Conservation (phyloP, 2,797 vertebrate species). For the Hemibagrus guttatus region DNA sequence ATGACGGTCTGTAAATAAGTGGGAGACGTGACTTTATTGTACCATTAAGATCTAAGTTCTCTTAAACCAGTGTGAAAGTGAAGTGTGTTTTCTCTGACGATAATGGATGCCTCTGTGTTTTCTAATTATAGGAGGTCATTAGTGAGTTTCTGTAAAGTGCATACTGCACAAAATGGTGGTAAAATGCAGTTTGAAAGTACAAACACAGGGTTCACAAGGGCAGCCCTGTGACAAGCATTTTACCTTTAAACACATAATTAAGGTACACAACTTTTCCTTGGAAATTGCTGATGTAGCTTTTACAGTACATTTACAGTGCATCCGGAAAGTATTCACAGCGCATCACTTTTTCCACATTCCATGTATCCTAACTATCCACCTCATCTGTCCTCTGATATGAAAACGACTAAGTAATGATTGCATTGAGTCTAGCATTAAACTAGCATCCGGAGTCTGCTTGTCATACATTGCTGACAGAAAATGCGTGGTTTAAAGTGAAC, state of each 20-base stretch:
- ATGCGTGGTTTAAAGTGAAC: no score
- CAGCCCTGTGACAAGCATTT: neutral
- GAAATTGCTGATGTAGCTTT: neutral
- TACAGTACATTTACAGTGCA: neutral
- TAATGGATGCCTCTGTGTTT: neutral
- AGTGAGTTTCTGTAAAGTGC: neutral
- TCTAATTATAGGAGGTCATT: conserved; percentile 2
- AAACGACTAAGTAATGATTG: no score
- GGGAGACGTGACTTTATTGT: neutral
- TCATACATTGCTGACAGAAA: no score
- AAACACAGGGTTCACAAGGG: neutral
- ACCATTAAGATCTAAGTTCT: conserved; percentile 12
- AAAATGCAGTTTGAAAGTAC: neutral
- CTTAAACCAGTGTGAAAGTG: conserved; percentile 14
- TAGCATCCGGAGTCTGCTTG: no score
- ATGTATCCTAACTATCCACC: no score
- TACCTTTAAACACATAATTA: conserved; percentile 1
- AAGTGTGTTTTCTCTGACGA: neutral
- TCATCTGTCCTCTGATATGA: no score
- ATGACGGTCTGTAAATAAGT: conserved; percentile 13
- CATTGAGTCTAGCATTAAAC: no score
- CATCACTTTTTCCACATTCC: no score
- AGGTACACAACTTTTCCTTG: no score
- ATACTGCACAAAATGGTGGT: neutral
- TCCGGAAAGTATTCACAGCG: no score